Base-by-base conservation (phyloP, 2,888 invertebrate species). In the Callyntrura guangdongensis region DNA sequence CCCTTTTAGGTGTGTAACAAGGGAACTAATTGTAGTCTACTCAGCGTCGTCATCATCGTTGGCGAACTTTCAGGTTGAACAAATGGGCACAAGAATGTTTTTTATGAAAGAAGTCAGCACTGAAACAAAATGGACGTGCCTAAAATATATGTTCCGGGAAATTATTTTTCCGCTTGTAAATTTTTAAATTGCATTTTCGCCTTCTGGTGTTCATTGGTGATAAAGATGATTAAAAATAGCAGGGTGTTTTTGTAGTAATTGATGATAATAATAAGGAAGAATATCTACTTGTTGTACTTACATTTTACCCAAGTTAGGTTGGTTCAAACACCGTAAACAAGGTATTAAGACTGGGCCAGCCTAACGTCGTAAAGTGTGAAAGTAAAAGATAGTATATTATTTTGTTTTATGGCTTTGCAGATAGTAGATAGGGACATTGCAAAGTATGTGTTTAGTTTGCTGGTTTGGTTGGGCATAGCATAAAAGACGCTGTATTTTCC, bases 91-190 rank as follows among this genome's bases (percentile, higher is more conserved):
- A 36, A 36, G 53, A 14, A 53, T 12, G 11, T 9, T 2, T 12
- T 53, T 2, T n/a, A n/a, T 53, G 12, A 69, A 36, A 9, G 25
- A 61, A 8, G 17, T 20, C 20, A 8, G 12, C 17, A 61, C 6
- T n/a, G 12, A 20, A 61, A 61, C 61, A 61, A n/a, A n/a, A 9
- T 8, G 20, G 8, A 14, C 8, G 17, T 17, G 8, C n/a, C 8
- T 8, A 61, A 61, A 61, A 8, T 72, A 22, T 72, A 72, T 72
- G 69, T 72, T 72, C 14, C 45, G 69, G 69, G 69, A 72, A 72
- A 3, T 72, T 45, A 72, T 72, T 45, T 72, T 72, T 72, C 69
- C 69, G 45, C 69, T 72, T 72, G 25, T 67, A n/a, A 27, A 36
- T 67, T 67, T 25, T 8, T 27, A 67, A 27, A 27, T 20, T 67